phyloP scores from a whole-genome alignment of 2,797 vertebrate species.

The Microctenopoma lineatum region DNA sequence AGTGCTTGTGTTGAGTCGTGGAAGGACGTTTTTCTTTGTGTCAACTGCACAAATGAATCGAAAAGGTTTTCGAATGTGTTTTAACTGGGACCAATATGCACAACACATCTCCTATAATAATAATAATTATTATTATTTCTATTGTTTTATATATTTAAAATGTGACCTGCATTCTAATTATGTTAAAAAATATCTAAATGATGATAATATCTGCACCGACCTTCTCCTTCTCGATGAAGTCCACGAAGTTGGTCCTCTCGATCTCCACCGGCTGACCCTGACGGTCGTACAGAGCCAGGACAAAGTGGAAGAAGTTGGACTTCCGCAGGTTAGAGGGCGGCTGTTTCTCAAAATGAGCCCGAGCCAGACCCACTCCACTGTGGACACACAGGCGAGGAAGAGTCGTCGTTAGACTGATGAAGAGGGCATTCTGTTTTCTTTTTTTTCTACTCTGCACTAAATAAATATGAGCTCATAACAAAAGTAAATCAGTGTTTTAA shows the following conservation, averaged over 20 bases:
- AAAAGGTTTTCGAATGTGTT: background rate
- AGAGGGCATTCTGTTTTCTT: background rate
- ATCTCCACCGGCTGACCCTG: conserved; percentile 99
- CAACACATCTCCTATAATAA: conserved; percentile 1
- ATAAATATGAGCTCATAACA: background rate
- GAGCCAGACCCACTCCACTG: conserved; percentile 97
- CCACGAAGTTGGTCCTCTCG: conserved; percentile 96
- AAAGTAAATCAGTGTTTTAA: background rate
- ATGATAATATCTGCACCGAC: conserved; percentile 77
- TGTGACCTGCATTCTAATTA: background rate
- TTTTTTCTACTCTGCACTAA: background rate
- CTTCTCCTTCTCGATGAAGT: conserved; percentile 99
- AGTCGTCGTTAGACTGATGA: conserved; percentile 36
- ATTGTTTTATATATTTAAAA: no score
- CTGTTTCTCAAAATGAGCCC: conserved; percentile 99
- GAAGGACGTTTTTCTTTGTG: conserved; percentile 4
- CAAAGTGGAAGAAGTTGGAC: conserved; percentile 99
- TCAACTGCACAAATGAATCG: conserved; percentile 15
- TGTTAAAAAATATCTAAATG: no score
- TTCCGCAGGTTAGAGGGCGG: conserved; percentile 98
- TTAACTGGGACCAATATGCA: background rate
- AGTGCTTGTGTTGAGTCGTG: conserved; percentile 34
- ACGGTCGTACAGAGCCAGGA: conserved; percentile 97
- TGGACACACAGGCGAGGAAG: conserved; percentile 78
- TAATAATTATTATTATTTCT: background rate